Evolutionary conservation across 2,888 invertebrate genomes (phyloP).

Genomic region (Spilosoma lubricipeda): DNA sequence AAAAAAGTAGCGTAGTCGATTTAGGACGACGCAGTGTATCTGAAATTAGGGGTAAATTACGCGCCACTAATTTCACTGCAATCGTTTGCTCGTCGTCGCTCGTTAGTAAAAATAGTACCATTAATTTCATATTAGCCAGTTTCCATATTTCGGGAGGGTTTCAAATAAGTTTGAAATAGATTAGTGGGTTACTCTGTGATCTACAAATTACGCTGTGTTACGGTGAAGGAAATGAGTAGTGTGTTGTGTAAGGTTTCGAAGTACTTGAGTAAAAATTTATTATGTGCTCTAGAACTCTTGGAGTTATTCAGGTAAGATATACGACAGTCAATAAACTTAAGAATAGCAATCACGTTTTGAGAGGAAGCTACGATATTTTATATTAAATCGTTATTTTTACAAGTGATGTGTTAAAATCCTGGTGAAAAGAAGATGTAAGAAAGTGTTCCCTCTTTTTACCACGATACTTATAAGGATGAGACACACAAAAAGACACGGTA

Average conservation of each 20-base stretch:
- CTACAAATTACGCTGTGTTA: background rate
- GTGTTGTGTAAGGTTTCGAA: background rate
- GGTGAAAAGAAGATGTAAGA: too few species aligned
- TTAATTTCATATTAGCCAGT: conserved; percentile 32
- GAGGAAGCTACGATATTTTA: too few species aligned
- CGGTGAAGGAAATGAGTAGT: background rate
- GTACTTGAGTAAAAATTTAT: background rate
- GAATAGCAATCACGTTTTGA: too few species aligned
- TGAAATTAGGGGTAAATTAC: conserved; percentile 40
- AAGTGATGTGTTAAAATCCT: too few species aligned
- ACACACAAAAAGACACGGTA: too few species aligned
- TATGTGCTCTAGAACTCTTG: background rate
- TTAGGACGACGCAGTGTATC: conserved; percentile 56
- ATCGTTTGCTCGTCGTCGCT: conserved; percentile 20
- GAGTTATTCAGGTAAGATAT: background rate
- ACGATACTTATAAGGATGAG: too few species aligned
- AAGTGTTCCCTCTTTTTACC: too few species aligned
- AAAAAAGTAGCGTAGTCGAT: conserved; percentile 57
- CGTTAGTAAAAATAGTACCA: conserved; percentile 13
- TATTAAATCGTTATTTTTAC: too few species aligned
- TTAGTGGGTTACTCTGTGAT: background rate
- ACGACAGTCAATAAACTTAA: too few species aligned
- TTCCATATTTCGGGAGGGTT: background rate
- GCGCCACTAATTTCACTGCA: conserved; percentile 20
- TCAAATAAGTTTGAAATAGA: background rate